phyloP scores from a whole-genome alignment of 2,797 vertebrate species.

The Ptychobarbus kaznakovi region DNA sequence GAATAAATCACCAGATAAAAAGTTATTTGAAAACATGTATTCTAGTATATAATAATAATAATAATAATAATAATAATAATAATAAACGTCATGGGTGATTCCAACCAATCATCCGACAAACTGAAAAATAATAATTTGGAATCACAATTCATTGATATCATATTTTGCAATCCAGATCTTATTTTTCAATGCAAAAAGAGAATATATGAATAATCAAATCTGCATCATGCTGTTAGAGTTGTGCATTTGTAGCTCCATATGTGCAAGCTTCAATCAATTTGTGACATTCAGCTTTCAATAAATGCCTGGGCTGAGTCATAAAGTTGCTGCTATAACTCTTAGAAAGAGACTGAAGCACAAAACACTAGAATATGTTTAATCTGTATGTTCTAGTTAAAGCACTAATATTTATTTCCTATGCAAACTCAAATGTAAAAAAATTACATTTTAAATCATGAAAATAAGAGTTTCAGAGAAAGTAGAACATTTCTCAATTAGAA shows the following conservation, averaged over 20 bases:
- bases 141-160: not conserved
- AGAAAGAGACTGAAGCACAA: not conserved
- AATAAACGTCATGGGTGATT: not conserved
- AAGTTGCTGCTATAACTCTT: not conserved
- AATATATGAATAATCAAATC: not conserved
- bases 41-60: not conserved
- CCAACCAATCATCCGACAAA: not conserved
- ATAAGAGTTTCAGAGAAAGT: not conserved
- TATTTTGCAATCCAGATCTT: not conserved
- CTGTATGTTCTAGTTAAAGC: not conserved
- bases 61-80: not conserved
- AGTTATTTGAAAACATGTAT: not conserved
- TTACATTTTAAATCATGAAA: not conserved
- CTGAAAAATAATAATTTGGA: not conserved
- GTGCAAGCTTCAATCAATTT: not conserved
- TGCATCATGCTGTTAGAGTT: not conserved
- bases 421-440: too few relatives aligned
- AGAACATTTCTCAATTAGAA: not conserved
- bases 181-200: not conserved
- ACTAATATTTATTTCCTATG: not conserved
- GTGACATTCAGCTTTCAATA: not conserved
- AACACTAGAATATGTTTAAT: not conserved
- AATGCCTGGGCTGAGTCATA: slow-evolving; percentile 11
- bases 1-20: slow-evolving; percentile 18
- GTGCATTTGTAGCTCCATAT: not conserved